A percentile compares a stretch with the other conserved stretches of the same genome.
These are phyloP conservation scores for Rhingia campestris DNA, from an alignment of 2,888 invertebrate genomes.

Conservation along the genomic window DNA sequence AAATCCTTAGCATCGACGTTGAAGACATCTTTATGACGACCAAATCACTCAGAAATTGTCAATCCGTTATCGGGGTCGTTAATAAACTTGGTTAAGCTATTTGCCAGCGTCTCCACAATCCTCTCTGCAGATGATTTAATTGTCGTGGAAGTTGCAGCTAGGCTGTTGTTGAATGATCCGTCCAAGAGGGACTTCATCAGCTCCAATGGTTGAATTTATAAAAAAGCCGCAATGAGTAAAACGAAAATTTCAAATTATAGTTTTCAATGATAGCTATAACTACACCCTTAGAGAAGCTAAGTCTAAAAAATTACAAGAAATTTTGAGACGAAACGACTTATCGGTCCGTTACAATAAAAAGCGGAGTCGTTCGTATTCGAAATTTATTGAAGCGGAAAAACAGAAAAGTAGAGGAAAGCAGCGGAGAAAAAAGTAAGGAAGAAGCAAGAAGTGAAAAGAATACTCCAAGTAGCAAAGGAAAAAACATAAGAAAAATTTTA, in stretches of 20 bases:
- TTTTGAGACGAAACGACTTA: conserved; percentile 23
- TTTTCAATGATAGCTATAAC: too few relatives aligned
- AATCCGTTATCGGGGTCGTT: too few relatives aligned
- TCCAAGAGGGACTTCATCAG: too few relatives aligned
- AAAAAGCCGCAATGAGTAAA: too few relatives aligned
- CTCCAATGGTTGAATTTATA: too few relatives aligned
- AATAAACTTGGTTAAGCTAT: too few relatives aligned
- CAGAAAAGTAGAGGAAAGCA: conserved; percentile 1
- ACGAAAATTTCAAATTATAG: too few relatives aligned
- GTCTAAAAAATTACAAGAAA: conserved; percentile 26
- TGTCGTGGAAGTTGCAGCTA: too few relatives aligned
- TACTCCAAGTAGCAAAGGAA: conserved; percentile 8
- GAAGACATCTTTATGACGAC: background rate
- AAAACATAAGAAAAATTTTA: conserved; percentile 1
- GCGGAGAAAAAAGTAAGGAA: conserved; percentile 18
- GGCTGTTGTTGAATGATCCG: too few relatives aligned
- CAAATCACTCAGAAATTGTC: too few relatives aligned
- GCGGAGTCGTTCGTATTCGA: conserved; percentile 23
- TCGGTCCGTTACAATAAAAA: conserved; percentile 24
- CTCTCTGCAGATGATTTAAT: too few relatives aligned
- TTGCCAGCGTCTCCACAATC: too few relatives aligned
- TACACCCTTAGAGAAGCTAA: conserved; percentile 22
- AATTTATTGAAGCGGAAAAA: conserved; percentile 23
- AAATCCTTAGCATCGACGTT: background rate
- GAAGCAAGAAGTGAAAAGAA: conserved; percentile 14